These are phyloP conservation scores for Dioctria linearis DNA, from an alignment of 2,888 invertebrate species.

Conservation along the genomic window DNA sequence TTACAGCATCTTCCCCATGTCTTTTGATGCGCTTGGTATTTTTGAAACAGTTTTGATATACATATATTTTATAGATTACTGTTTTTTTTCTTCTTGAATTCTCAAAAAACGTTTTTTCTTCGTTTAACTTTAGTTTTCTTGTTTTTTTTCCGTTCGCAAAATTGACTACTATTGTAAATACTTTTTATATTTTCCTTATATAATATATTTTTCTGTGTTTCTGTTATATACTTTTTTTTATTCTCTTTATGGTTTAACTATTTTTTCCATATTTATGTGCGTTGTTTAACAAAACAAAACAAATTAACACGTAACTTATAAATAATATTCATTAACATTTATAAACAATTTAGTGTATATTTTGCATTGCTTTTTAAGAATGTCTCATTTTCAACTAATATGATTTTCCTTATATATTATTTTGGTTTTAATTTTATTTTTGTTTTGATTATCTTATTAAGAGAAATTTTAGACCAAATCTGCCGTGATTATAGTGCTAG, in stretches of 20 bases:
- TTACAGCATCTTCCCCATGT: not conserved
- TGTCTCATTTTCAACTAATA: slow-evolving; percentile 48
- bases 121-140: slow-evolving; percentile 48
- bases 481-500: not conserved
- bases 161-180: slow-evolving; percentile 47
- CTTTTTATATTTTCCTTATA: slow-evolving; percentile 44
- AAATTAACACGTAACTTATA: slow-evolving; percentile 45
- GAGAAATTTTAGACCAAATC: not conserved
- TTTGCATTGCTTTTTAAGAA: slow-evolving; percentile 51
- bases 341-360: slow-evolving; percentile 48
- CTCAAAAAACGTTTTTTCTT: slow-evolving; percentile 20
- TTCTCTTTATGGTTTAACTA: slow-evolving; percentile 7
- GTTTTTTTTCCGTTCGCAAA: slow-evolving; percentile 17
- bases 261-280: slow-evolving; percentile 49
- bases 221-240: slow-evolving; percentile 38
- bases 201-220: slow-evolving; percentile 41
- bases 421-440: slow-evolving; percentile 25
- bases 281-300: slow-evolving; percentile 48
- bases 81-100: slow-evolving; percentile 8
- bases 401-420: slow-evolving; percentile 39
- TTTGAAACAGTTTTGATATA: slow-evolving; percentile 27
- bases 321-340: slow-evolving; percentile 45
- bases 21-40: slow-evolving; percentile 42
- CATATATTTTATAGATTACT: not conserved
- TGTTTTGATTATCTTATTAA: slow-evolving; percentile 25